Percentiles rank a stretch among this genome's conserved stretches.
Conservation (phyloP, 2,888 invertebrate species). For the Tholera decimalis region DNA sequence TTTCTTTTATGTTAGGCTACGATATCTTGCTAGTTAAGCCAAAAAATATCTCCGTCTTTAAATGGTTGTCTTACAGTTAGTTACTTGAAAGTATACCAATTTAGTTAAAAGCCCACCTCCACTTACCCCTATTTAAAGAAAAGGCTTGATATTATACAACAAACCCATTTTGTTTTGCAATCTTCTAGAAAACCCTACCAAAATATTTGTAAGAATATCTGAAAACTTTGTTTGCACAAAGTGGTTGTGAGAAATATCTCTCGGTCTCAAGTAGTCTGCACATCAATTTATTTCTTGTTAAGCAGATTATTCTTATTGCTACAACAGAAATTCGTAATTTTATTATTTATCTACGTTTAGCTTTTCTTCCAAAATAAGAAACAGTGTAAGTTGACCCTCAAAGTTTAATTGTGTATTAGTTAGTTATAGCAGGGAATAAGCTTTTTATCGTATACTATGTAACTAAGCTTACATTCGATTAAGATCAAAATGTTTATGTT, state of each 20-base stretch:
- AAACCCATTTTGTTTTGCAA: conserved; percentile 21
- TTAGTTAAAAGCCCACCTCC: neutral
- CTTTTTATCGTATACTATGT: no score
- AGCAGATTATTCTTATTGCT: conserved; percentile 30
- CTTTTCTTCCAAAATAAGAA: neutral
- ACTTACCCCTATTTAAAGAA: neutral
- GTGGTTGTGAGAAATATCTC: conserved; percentile 20
- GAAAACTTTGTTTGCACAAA: conserved; percentile 39
- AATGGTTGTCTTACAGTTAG: neutral
- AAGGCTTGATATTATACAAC: neutral
- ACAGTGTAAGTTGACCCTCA: no score
- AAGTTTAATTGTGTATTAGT: no score
- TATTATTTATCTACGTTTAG: conserved; percentile 4
- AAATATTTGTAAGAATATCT: conserved; percentile 39
- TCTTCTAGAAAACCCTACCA: conserved; percentile 20
- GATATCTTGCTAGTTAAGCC: no score
- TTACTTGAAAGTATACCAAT: neutral
- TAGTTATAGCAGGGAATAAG: no score
- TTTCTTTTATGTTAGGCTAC: no score
- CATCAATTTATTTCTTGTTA: conserved; percentile 25
- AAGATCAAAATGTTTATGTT: no score
- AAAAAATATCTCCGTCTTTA: no score
- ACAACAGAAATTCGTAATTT: conserved; percentile 17
- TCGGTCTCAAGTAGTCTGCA: conserved; percentile 2
- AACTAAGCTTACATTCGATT: no score